Percentiles rank a stretch among this genome's conserved stretches.
phyloP scores from a whole-genome alignment of 2,888 invertebrate species.

The Pollenia angustigena region DNA sequence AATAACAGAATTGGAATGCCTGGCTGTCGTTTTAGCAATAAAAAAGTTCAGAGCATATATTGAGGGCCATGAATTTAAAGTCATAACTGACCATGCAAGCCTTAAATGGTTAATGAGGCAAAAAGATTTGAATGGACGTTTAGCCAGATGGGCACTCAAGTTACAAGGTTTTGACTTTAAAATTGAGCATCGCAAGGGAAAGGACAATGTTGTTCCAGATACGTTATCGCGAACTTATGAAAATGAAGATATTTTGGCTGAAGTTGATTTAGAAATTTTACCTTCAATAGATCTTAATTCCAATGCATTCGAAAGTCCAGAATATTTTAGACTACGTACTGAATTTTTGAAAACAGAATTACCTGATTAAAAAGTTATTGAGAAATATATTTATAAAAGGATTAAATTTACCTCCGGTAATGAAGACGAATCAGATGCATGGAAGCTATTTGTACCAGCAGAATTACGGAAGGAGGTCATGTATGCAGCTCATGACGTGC shows the following conservation, averaged over 20 bases:
- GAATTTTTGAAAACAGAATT: no score
- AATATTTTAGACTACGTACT: no score
- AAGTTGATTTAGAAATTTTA: no score
- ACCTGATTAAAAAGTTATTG: no score
- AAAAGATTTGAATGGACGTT: slow-evolving; percentile 6
- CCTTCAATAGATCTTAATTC: no score
- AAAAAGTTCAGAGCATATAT: slow-evolving; percentile 32
- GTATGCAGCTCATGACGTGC: neutral
- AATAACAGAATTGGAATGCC: slow-evolving; percentile 18
- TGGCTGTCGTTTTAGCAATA: slow-evolving; percentile 22
- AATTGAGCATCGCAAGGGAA: slow-evolving; percentile 26
- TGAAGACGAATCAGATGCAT: neutral
- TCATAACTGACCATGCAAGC: slow-evolving; percentile 10
- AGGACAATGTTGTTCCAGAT: slow-evolving; percentile 22
- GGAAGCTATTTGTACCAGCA: neutral
- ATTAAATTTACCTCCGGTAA: neutral
- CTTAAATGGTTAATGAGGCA: slow-evolving; percentile 37
- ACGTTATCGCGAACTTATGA: neutral
- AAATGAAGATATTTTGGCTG: no score
- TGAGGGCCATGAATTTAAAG: slow-evolving; percentile 15
- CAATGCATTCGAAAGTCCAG: no score
- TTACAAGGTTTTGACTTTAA: slow-evolving; percentile 40
- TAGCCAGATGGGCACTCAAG: slow-evolving; percentile 25
- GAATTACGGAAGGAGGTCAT: neutral
- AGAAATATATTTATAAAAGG: no score